phyloP scores from a whole-genome alignment of 2,797 vertebrate genomes.

The Numenius phaeopus region DNA sequence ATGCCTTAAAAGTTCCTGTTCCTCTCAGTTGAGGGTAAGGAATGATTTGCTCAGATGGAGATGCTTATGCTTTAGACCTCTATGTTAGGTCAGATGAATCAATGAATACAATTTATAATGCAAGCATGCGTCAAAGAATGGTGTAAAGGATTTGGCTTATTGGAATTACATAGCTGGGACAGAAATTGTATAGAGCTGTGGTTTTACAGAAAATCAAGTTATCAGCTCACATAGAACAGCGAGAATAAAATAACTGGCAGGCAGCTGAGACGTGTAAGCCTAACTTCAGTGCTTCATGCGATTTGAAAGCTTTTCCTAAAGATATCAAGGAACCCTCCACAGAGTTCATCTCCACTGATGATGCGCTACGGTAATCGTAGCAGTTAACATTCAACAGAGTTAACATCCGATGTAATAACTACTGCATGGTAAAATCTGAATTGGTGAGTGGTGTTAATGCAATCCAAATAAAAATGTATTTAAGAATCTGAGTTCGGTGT shows the following conservation, averaged over 20 bases:
- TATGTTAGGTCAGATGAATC: neutral
- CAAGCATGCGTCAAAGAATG: neutral
- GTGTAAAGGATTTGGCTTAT: neutral
- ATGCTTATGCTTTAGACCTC: neutral
- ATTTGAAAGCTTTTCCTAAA: neutral
- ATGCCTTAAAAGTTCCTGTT: neutral
- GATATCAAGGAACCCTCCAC: neutral
- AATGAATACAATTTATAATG: neutral
- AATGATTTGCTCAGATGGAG: neutral
- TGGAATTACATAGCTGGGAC: neutral
- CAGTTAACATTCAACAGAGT: neutral
- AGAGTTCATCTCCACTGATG: neutral
- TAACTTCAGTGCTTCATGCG: neutral
- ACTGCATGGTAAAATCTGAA: neutral
- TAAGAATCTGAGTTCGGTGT: neutral
- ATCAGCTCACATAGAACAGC: neutral
- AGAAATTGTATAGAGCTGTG: neutral
- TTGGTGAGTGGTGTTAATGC: neutral
- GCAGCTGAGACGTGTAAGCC: neutral
- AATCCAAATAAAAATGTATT: neutral
- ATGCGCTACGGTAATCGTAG: neutral
- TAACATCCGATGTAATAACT: neutral
- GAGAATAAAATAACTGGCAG: neutral
- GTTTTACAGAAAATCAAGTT: neutral
- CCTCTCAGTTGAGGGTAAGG: neutral